A percentile compares a stretch with the other conserved stretches of the same genome.
phyloP scores from a whole-genome alignment of 1,140 invertebrate species.

The Schlechtendalia chinensis region DNA sequence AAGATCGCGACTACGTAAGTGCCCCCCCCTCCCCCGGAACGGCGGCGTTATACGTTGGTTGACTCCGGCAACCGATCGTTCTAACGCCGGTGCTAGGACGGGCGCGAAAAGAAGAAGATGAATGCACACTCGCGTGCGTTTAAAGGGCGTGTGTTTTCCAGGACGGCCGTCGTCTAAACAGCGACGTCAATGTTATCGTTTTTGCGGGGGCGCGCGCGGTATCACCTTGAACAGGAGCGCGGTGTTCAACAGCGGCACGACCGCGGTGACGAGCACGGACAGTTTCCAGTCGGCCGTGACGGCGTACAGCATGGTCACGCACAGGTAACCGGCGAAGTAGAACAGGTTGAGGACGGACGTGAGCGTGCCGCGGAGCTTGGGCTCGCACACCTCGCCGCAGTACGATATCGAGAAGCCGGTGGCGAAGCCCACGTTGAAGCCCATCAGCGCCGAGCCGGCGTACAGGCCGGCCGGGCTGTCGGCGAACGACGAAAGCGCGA shows the following conservation, averaged over 20 bases:
- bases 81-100: too few species aligned
- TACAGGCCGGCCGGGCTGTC: slow-evolving; percentile 41
- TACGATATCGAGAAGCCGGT: slow-evolving; percentile 59
- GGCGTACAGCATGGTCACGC: slow-evolving; percentile 2
- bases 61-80: too few species aligned
- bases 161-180: too few species aligned
- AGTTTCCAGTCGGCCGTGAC: not conserved
- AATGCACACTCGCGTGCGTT: too few species aligned
- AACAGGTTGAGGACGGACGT: slow-evolving; percentile 31
- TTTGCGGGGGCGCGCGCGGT: too few species aligned
- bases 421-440: slow-evolving; percentile 58
- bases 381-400: slow-evolving; percentile 59
- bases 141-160: too few species aligned
- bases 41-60: too few species aligned
- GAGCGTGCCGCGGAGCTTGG: slow-evolving; percentile 50
- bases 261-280: not conserved
- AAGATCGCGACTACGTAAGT: too few species aligned
- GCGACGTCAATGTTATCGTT: too few species aligned
- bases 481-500: slow-evolving; percentile 52
- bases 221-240: not conserved
- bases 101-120: too few species aligned
- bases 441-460: slow-evolving; percentile 48
- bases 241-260: not conserved
- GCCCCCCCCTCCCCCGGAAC: too few species aligned
- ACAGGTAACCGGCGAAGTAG: not conserved